Evolutionary conservation across 2,797 vertebrate species (phyloP).

Genomic region (Pyrrhura leucotis): DNA sequence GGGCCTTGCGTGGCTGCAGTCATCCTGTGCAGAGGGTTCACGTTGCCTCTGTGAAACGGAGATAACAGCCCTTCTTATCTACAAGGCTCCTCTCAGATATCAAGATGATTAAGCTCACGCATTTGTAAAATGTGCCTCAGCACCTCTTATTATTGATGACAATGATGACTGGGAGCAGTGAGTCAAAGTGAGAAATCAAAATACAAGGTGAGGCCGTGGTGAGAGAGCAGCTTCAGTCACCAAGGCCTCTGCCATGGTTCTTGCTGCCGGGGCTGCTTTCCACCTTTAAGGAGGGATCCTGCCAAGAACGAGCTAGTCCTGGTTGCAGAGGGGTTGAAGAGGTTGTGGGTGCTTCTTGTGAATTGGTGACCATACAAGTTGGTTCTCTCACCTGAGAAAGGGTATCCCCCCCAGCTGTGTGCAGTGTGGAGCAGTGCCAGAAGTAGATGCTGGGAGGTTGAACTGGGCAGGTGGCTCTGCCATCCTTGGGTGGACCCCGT

Average conservation of each 20-base stretch:
- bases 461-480: neutral
- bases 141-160: neutral
- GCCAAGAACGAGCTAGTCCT: neutral
- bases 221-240: neutral
- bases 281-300: neutral
- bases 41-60: neutral
- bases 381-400: neutral
- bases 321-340: neutral
- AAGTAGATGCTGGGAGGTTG: neutral
- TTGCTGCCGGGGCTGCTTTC: neutral
- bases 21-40: neutral
- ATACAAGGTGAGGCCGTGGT: neutral
- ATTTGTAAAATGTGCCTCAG: neutral
- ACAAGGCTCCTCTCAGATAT: neutral
- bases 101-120: neutral
- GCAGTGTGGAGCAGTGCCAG: neutral
- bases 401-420: accelerated
- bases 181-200: constrained; percentile 56
- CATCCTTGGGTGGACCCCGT: accelerated
- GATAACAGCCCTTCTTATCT: constrained; percentile 16
- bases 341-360: neutral
- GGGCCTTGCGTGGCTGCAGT: neutral
- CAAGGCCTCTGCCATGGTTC: neutral
- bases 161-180: neutral
- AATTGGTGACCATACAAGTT: accelerated